phyloP scores from a whole-genome alignment of 2,797 vertebrate genomes.

The Benthosema pterotum region DNA sequence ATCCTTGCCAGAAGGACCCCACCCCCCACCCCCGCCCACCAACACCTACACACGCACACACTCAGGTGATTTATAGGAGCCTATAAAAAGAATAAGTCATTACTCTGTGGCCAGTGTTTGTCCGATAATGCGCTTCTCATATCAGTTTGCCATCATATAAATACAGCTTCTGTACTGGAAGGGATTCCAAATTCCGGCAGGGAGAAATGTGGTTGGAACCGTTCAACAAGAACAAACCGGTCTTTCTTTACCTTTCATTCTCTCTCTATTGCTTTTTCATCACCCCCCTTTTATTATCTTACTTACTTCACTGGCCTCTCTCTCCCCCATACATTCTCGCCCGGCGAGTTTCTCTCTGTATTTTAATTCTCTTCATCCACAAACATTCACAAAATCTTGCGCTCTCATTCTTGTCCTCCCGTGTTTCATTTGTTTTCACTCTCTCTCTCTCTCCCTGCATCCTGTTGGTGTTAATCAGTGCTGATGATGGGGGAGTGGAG shows the following conservation, averaged over 20 bases:
- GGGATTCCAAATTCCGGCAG: slow-evolving; percentile 22
- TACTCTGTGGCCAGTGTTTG: slow-evolving; percentile 8
- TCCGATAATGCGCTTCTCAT: slow-evolving; percentile 1
- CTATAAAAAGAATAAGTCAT: neutral
- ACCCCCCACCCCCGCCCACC: slow-evolving; percentile 11
- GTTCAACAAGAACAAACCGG: slow-evolving; percentile 33
- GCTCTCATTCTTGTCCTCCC: too few species aligned
- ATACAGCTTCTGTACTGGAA: slow-evolving; percentile 10
- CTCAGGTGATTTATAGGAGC: slow-evolving; percentile 18
- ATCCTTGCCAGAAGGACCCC: neutral
- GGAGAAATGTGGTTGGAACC: neutral
- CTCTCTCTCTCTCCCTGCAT: slow-evolving; percentile 51
- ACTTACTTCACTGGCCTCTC: too few species aligned
- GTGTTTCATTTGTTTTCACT: slow-evolving; percentile 13
- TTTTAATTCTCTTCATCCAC: too few species aligned
- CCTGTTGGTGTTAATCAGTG: slow-evolving; percentile 69
- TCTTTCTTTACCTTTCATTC: slow-evolving; percentile 11
- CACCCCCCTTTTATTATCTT: too few species aligned
- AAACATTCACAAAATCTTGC: too few species aligned
- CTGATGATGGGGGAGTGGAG: slow-evolving; percentile 16
- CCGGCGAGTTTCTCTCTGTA: too few species aligned
- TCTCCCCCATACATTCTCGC: too few species aligned
- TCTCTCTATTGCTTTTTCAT: too few species aligned
- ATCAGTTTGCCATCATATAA: neutral
- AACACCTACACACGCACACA: slow-evolving; percentile 1